A percentile compares a stretch with the other conserved stretches of the same genome.
Evolutionary conservation across 2,797 vertebrate species (phyloP).

Genomic region (Amblyraja radiata): DNA sequence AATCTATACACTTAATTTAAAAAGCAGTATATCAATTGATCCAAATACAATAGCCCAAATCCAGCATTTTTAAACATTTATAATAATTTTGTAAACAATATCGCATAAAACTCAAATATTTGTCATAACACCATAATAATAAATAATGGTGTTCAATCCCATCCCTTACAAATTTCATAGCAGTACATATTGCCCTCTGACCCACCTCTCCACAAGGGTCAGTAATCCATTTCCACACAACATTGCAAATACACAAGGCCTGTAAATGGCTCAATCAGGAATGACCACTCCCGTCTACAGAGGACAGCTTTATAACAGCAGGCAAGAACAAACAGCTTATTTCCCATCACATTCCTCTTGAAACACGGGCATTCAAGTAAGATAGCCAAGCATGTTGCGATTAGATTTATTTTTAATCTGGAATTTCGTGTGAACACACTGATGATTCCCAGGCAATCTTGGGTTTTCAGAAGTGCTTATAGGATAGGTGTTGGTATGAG

Average conservation of each 20-base stretch:
- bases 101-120: conserved; percentile 39
- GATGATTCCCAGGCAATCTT: background rate
- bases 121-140: conserved; percentile 40
- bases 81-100: conserved; percentile 12
- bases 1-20: background rate
- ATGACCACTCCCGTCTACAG: conserved; percentile 50
- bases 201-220: conserved; percentile 53
- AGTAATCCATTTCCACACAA: conserved; percentile 64
- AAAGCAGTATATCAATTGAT: background rate
- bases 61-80: background rate
- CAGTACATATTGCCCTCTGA: conserved; percentile 49
- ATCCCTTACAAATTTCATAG: conserved; percentile 44
- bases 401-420: background rate
- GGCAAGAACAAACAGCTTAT: conserved; percentile 56
- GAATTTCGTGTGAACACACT: background rate
- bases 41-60: background rate
- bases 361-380: background rate
- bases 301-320: conserved; percentile 66
- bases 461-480: no score
- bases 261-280: conserved; percentile 43
- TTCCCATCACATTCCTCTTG: background rate
- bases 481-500: no score
- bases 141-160: conserved; percentile 37
- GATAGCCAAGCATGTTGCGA: background rate
- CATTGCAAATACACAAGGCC: conserved; percentile 61